Percentiles rank a stretch among this genome's conserved stretches.
Evolutionary conservation across 2,888 invertebrate genomes (phyloP).

Genomic region (Cyclophora punctaria): DNA sequence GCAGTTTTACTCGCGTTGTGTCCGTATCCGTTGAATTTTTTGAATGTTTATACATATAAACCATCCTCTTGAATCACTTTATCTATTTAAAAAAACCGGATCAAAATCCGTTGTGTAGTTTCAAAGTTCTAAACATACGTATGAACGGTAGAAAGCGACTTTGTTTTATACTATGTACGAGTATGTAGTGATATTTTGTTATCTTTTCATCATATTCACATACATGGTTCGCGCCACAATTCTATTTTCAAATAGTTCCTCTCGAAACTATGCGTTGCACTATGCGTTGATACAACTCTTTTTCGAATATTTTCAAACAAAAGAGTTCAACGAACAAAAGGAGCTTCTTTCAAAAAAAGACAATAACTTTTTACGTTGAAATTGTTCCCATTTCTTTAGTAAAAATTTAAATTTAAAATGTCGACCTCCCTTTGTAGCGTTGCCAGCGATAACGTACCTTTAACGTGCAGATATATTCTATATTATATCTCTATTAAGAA

Average conservation of each 20-base stretch:
- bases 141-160: too few species aligned
- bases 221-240: neutral
- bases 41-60: too few species aligned
- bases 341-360: conserved; percentile 22
- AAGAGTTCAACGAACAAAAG: conserved; percentile 26
- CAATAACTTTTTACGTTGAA: conserved; percentile 32
- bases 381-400: conserved; percentile 25
- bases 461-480: conserved; percentile 16
- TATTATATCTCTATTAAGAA: neutral
- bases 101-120: too few species aligned
- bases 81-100: too few species aligned
- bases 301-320: conserved; percentile 9
- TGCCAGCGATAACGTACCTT: conserved; percentile 17
- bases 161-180: too few species aligned
- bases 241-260: conserved; percentile 7
- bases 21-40: too few species aligned
- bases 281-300: too few species aligned
- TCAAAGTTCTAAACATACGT: too few species aligned
- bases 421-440: conserved; percentile 19
- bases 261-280: conserved; percentile 5
- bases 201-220: too few species aligned
- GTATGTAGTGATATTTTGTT: too few species aligned
- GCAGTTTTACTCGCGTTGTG: too few species aligned
- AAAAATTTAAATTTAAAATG: conserved; percentile 20
- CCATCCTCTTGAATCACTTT: too few species aligned